Evolutionary conservation across 2,797 vertebrate genomes (phyloP).

Genomic region (Malacoctenus gilli): DNA sequence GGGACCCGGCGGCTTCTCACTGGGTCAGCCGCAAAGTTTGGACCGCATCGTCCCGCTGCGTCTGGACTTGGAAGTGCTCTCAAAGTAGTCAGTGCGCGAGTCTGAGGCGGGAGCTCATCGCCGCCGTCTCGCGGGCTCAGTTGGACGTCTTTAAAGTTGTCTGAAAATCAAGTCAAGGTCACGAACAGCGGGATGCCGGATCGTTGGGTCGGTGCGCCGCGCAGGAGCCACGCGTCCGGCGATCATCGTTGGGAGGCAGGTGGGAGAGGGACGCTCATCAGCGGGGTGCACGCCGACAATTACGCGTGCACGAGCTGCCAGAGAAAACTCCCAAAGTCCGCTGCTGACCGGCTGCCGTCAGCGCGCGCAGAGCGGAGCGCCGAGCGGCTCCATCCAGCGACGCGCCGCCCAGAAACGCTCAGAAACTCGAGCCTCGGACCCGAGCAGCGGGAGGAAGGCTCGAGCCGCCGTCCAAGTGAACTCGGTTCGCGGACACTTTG

Average conservation of each 20-base stretch:
- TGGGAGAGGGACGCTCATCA: constrained; percentile 16
- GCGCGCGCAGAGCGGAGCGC: constrained; percentile 14
- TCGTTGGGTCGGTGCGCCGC: constrained; percentile 34
- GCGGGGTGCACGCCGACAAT: constrained; percentile 17
- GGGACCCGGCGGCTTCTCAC: too few species aligned
- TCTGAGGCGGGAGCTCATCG: not conserved
- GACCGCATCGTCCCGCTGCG: constrained; percentile 57
- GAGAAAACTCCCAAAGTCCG: constrained; percentile 11
- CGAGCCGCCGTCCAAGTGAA: too few species aligned
- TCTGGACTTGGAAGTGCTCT: constrained; percentile 29
- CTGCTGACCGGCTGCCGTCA: constrained; percentile 40
- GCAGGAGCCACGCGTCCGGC: constrained; percentile 45
- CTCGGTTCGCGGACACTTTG: not conserved
- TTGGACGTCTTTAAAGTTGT: constrained; percentile 49
- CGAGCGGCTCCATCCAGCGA: too few species aligned
- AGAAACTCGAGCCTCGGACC: too few species aligned
- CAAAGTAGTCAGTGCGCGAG: constrained; percentile 4
- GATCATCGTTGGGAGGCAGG: constrained; percentile 61
- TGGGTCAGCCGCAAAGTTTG: constrained; percentile 44
- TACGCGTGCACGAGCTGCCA: constrained; percentile 26
- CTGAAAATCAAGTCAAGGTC: constrained; percentile 56
- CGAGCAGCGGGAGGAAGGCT: too few species aligned
- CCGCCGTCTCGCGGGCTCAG: not conserved
- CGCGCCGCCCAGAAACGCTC: too few species aligned
- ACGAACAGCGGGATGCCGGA: constrained; percentile 40